Evolutionary conservation across 2,797 vertebrate species (phyloP), one percentile per base, ranked within the genome.

Genomic region (Microcaecilia unicolor): DNA sequence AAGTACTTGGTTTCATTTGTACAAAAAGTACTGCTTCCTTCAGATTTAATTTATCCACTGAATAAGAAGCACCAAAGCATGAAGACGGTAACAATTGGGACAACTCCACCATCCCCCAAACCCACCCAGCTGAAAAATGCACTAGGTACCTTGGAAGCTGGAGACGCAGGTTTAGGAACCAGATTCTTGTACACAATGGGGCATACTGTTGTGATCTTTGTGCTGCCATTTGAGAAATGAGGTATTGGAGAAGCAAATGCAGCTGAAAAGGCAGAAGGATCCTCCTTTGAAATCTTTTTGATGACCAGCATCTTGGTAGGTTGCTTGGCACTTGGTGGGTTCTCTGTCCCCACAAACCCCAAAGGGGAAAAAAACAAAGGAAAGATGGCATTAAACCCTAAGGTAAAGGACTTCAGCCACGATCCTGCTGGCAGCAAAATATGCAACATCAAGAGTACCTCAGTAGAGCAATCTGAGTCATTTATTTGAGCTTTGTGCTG

Each of bases 241-340:
- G 83, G 76, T 51, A 88, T 85, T 41, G 92, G 79, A 58, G 83
- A 92, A 47, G 93, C 92, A 51, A 98, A 97, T 48, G 92, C 90
- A 51, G 94, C 93, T 37, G 91, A 96, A 78, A 98, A 98, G 50
- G 93, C 88, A 11, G 88, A 81, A 75, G 93, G 76, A 75, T 99
- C 96, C 68, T 99, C 96, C 86, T 93, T 98, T 61, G 93, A 97
- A 80, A 93, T 75, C 78, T 99, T 99, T 85, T 98, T 98, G 88
- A 99, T 99, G 70, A 98, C 91, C 85, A 98, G 86, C 93, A 98
- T 97, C 84, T 97, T 98, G 50, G 92, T 93, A 70, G 90, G 81
- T 82, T 93, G 95, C 84, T 98, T 98, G 81, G 95, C 91, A 86
- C 89, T 94, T 39, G 95, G 95, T 59, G 95, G 96, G 41, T 99